Evolutionary conservation across 2,888 invertebrate genomes (phyloP).

Genomic region (Rhingia rostrata): DNA sequence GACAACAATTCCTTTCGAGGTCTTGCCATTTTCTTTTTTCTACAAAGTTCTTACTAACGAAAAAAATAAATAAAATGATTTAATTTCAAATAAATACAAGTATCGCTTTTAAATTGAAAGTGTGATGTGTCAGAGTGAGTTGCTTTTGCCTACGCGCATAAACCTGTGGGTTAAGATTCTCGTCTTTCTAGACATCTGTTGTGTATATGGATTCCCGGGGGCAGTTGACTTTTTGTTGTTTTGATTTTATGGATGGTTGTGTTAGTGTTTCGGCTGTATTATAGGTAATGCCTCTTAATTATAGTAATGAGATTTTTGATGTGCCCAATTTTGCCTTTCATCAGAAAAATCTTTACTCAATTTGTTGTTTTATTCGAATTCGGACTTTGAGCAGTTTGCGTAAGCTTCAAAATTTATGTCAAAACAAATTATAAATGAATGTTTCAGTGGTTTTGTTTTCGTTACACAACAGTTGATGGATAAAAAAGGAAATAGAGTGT

Average conservation of each 20-base stretch:
- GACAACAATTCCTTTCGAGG: slow-evolving; percentile 47
- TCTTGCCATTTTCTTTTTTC: slow-evolving; percentile 53
- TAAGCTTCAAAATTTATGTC: neutral
- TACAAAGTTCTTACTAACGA: slow-evolving; percentile 2
- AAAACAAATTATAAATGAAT: too few species aligned
- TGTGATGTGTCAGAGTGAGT: neutral
- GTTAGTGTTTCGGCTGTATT: slow-evolving; percentile 4
- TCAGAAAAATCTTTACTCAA: neutral
- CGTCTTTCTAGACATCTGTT: slow-evolving; percentile 24
- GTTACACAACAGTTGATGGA: too few species aligned
- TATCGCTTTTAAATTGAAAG: neutral
- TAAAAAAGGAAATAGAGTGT: neutral
- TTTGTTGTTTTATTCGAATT: neutral
- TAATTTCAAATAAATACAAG: neutral
- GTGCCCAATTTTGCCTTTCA: slow-evolving; percentile 29
- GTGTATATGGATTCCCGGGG: slow-evolving; percentile 10
- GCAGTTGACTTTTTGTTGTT: slow-evolving; percentile 32
- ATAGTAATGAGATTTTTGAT: slow-evolving; percentile 63
- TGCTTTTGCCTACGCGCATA: slow-evolving; percentile 34
- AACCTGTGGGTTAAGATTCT: slow-evolving; percentile 32
- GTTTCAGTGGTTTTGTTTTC: too few species aligned
- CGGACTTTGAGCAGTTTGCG: slow-evolving; percentile 16
- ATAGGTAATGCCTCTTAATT: slow-evolving; percentile 40
- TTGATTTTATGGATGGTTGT: neutral
- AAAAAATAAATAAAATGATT: neutral